Base-by-base conservation (phyloP, 2,888 invertebrate genomes). In the Ennomos fuscantarius region DNA sequence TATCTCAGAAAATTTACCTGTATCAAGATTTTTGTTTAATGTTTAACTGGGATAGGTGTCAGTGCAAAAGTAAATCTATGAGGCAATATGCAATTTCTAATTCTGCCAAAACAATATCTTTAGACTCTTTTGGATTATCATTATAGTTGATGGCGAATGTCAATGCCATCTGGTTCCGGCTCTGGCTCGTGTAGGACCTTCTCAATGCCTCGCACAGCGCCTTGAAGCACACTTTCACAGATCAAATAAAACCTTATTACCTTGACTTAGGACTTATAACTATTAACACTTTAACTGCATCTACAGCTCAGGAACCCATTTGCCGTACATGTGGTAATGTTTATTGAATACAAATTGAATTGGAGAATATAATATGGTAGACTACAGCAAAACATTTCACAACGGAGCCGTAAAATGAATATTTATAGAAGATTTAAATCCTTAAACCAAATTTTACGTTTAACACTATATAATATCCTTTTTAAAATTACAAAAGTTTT, bases 131-230 rank as follows among this genome's bases (percentile, higher is more conserved):
- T 13, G 11, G 36, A 49, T 54, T 49, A 54, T 49, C 49, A 41
- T 45, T n/a, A 47, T 53, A 54, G 35, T 12, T 15, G 47, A 44
- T 50, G 47, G 46, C 55, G 52, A 57, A 58, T 55, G 55, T 53
- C 57, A 65, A 58, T 62, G 62, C 47, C 65, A 62, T 50, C 40
- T 52, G 53, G 57, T 54, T 65, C 65, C 65, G 64, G 62, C 57
- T 57, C 31, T 62, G 64, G 62, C 55, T 57, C 33, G 36, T 45
- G 58, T 50, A 36, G 33, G 36, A 55, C 59, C 54, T 56, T 60
- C 60, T 57, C 62, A 62, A 65, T 60, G 57, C 53, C 55, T 55
- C 47, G 13, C 46, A 43, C 40, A 56, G 40, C 35, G 46, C 48
- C 37, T 50, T 42, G 37, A 47, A 43, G 34, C 12, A 50, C 46